Percentiles rank a stretch among this genome's conserved stretches.
Evolutionary conservation across 1,140 invertebrate species (phyloP).

Genomic region (Aphidius ervi): DNA sequence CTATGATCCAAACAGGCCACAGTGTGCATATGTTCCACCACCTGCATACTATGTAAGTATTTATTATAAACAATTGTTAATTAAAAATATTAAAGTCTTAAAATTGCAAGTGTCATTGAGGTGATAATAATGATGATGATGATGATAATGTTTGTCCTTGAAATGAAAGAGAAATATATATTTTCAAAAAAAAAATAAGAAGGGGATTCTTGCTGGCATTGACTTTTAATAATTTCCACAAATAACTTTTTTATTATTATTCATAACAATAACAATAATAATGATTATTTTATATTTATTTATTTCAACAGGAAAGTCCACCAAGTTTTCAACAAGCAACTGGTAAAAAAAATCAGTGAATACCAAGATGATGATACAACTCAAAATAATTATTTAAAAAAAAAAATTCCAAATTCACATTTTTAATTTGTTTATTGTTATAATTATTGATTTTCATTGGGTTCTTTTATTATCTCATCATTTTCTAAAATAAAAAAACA

Average conservation of each 20-base stretch:
- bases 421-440: conserved; percentile 33
- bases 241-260: not conserved
- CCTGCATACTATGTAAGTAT: conserved; percentile 76
- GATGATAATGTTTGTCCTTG: not conserved
- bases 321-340: conserved; percentile 67
- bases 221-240: too few species aligned
- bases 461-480: not conserved
- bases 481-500: not conserved
- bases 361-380: not conserved
- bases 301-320: conserved; percentile 64
- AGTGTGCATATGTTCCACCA: conserved; percentile 80
- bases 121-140: not conserved
- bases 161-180: not conserved
- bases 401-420: conserved; percentile 18
- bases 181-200: too few species aligned
- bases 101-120: not conserved
- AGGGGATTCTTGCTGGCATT: too few species aligned
- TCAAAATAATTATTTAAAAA: conserved; percentile 15
- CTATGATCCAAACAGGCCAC: conserved; percentile 78
- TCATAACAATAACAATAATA: not conserved
- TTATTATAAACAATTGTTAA: too few species aligned
- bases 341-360: conserved; percentile 56
- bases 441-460: conserved; percentile 19
- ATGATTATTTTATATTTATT: conserved; percentile 15
- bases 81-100: conserved; percentile 4